Evolutionary conservation across 2,113 vertebrate species (phyloP).

Genomic region (Puffinus mauretanicus): DNA sequence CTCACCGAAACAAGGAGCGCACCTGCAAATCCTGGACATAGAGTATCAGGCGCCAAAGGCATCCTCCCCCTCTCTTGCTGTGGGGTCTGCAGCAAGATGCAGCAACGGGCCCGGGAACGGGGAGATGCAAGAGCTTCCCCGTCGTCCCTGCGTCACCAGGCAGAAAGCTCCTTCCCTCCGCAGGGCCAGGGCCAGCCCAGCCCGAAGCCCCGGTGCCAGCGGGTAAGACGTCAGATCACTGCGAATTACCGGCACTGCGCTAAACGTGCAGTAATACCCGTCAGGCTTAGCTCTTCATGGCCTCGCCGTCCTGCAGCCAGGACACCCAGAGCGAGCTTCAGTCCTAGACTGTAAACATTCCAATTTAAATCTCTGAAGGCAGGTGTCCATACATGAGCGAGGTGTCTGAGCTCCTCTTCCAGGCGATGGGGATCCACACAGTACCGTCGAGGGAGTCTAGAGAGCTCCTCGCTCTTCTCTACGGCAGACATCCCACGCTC

Average conservation of each 20-base stretch:
- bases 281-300: background rate
- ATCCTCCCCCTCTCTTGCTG: background rate
- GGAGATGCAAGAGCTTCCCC: background rate
- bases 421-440: background rate
- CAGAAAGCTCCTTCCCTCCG: background rate
- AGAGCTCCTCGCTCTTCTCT: background rate
- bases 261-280: background rate
- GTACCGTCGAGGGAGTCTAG: fast-evolving
- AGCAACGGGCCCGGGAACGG: fast-evolving
- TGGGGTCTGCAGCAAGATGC: background rate
- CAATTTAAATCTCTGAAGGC: background rate
- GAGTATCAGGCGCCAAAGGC: background rate
- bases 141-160: background rate
- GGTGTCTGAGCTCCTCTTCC: background rate
- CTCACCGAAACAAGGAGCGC: background rate
- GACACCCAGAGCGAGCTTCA: background rate
- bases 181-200: background rate
- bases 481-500: background rate
- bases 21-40: background rate
- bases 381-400: fast-evolving
- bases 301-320: background rate
- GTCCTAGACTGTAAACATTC: background rate
- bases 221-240: background rate
- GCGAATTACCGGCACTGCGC: background rate
- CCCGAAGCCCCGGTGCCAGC: background rate